Conservation (phyloP, 2,113 vertebrate genomes). For the Arenaria interpres region DNA sequence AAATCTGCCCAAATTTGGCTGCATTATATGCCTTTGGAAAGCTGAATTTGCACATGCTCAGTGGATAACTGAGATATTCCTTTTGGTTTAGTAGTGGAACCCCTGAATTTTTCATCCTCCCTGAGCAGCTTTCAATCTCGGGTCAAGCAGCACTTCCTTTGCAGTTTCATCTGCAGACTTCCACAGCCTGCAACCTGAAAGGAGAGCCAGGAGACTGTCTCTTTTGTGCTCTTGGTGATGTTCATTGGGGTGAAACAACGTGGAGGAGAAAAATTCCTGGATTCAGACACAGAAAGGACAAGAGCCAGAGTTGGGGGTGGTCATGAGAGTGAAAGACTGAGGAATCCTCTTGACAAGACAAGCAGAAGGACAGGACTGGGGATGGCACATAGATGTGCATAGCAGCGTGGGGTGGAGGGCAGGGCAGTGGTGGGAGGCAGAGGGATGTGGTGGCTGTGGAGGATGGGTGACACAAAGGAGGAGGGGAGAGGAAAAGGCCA, state of each 20-base stretch:
- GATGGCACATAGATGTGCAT: not conserved
- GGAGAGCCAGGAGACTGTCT: not conserved
- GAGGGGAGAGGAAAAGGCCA: not conserved
- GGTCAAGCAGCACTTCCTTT: not conserved
- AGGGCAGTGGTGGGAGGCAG: not conserved
- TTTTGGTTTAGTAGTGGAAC: not conserved
- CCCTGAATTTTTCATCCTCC: not conserved
- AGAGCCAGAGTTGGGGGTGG: not conserved
- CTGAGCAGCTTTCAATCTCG: not conserved
- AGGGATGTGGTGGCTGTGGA: not conserved
- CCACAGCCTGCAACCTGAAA: not conserved
- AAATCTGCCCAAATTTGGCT: not conserved
- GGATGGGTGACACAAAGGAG: not conserved
- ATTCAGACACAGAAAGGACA: not conserved
- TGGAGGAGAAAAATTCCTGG: not conserved
- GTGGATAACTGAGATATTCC: not conserved
- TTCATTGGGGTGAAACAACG: not conserved
- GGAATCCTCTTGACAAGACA: not conserved
- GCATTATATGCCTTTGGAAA: not conserved
- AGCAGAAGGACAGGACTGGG: not conserved
- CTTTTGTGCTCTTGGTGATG: not conserved
- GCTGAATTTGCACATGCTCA: not conserved
- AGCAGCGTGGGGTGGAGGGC: not conserved
- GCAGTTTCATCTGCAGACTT: not conserved
- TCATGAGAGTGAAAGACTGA: not conserved